These are phyloP conservation scores for Tipula vernalis DNA, from an alignment of 2,888 invertebrate species.

Conservation along the genomic window DNA sequence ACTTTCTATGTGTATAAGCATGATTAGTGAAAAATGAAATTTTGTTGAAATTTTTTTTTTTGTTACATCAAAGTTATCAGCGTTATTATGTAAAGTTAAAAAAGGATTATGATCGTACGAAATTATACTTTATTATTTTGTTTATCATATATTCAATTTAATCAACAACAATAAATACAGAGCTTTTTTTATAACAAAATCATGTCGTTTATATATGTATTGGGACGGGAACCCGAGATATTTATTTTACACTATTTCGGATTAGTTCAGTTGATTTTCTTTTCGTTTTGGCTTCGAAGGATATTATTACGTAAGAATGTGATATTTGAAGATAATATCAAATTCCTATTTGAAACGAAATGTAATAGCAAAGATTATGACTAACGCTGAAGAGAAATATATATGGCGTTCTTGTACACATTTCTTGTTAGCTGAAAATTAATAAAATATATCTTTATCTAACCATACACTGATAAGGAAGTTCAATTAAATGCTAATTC, in stretches of 20 bases:
- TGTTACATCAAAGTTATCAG: neutral
- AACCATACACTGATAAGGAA: neutral
- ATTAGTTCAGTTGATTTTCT: neutral
- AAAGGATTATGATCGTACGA: neutral
- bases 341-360: neutral
- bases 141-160: neutral
- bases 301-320: neutral
- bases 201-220: neutral
- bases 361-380: neutral
- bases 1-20: neutral
- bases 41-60: neutral
- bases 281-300: neutral
- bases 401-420: neutral
- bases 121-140: constrained; percentile 4
- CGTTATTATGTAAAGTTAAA: neutral
- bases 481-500: neutral
- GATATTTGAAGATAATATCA: neutral
- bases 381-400: neutral
- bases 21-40: neutral
- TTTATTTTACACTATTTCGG: neutral
- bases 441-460: neutral
- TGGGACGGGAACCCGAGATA: neutral
- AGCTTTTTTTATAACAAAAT: neutral
- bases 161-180: neutral
- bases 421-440: neutral